Conservation (phyloP, 2,797 vertebrate species). For the Dendrocincla fuliginosa region DNA sequence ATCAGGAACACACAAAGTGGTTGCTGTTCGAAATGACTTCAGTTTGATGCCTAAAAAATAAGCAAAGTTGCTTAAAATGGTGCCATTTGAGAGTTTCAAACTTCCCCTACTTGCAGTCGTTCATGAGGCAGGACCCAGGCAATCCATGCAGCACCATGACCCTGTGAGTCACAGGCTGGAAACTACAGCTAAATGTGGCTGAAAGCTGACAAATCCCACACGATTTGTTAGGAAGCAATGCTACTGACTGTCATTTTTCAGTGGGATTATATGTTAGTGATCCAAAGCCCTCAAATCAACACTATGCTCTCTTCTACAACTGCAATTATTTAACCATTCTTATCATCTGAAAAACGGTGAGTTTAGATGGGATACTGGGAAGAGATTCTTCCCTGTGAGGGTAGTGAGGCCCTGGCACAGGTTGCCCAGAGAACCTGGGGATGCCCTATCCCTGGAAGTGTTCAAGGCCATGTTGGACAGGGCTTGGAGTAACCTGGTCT, state of each 20-base stretch:
- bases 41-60: constrained; percentile 72
- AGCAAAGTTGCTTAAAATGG: background rate
- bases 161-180: background rate
- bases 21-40: constrained; percentile 85
- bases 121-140: background rate
- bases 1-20: constrained; percentile 90
- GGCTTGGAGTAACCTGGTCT: rapidly evolving
- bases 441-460: background rate
- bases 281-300: background rate
- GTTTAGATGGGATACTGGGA: background rate
- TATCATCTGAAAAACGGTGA: background rate
- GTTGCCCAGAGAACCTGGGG: background rate
- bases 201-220: background rate
- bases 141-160: rapidly evolving
- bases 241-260: background rate
- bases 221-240: background rate
- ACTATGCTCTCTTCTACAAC: rapidly evolving
- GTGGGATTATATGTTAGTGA: rapidly evolving
- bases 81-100: background rate
- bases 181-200: background rate
- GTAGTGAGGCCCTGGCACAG: background rate
- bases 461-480: rapidly evolving
- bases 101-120: background rate
- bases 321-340: background rate
- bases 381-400: background rate